These are phyloP conservation scores for Oxystoma pomonae DNA, from an alignment of 2,888 invertebrate genomes.

Conservation along the genomic window DNA sequence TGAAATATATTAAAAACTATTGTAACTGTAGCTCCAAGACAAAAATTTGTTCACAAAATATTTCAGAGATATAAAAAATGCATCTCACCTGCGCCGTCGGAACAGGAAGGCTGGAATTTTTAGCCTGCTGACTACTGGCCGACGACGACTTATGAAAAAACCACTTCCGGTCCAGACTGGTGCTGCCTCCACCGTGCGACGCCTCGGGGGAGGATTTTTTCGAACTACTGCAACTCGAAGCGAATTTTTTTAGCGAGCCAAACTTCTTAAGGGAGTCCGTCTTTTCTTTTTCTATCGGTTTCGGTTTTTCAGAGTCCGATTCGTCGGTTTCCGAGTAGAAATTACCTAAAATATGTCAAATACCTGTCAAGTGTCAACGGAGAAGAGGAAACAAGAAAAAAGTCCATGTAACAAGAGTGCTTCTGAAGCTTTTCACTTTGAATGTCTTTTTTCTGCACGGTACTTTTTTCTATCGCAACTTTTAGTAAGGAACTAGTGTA, in stretches of 20 bases:
- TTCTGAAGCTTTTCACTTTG: too few relatives aligned
- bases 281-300: conserved; percentile 30
- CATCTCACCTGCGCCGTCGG: conserved; percentile 43
- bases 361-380: too few relatives aligned
- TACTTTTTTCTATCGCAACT: too few relatives aligned
- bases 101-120: conserved; percentile 69
- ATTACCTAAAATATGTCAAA: conserved; percentile 34
- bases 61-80: too few relatives aligned
- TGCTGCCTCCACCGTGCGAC: conserved; percentile 52
- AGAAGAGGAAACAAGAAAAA: too few relatives aligned
- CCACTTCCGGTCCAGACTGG: conserved; percentile 70
- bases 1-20: too few relatives aligned
- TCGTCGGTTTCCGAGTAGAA: conserved; percentile 61
- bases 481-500: too few relatives aligned
- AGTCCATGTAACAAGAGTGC: too few relatives aligned
- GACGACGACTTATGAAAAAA: conserved; percentile 50
- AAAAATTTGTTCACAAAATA: too few relatives aligned
- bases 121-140: conserved; percentile 43
- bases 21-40: too few relatives aligned
- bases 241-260: conserved; percentile 69
- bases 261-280: conserved; percentile 54
- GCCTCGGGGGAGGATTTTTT: not conserved
- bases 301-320: conserved; percentile 44
- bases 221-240: conserved; percentile 36
- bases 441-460: too few relatives aligned